These are phyloP conservation scores for Myotis daubentonii DNA, from an alignment of 2,797 vertebrate genomes.

Conservation along the genomic window DNA sequence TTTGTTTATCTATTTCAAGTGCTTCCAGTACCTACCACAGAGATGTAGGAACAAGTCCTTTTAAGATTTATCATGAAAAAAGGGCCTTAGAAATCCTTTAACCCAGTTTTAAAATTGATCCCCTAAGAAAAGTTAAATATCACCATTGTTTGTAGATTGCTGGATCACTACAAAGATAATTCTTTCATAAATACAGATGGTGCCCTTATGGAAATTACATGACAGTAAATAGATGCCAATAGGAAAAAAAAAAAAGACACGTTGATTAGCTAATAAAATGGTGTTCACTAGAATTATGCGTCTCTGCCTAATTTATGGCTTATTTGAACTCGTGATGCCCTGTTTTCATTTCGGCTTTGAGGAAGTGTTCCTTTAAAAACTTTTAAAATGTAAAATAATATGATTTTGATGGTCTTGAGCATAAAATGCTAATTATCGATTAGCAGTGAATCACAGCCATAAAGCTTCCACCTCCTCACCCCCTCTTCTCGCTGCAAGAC, in stretches of 20 bases:
- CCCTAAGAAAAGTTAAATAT: conserved; percentile 89
- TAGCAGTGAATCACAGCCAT: conserved; percentile 73
- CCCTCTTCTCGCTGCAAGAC: conserved; percentile 54
- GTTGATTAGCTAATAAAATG: conserved; percentile 86
- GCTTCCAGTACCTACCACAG: neutral
- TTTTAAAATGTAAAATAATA: conserved; percentile 83
- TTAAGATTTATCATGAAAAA: conserved; percentile 80
- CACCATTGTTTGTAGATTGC: conserved; percentile 87
- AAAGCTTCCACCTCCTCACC: conserved; percentile 58
- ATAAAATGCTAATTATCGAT: conserved; percentile 78
- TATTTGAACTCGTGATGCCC: conserved; percentile 81
- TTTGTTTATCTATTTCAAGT: conserved; percentile 64
- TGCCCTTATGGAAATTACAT: conserved; percentile 88
- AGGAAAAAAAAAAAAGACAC: conserved; percentile 78
- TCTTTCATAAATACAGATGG: conserved; percentile 90
- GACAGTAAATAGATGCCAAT: conserved; percentile 87
- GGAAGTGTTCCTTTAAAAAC: conserved; percentile 78
- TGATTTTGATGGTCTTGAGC: conserved; percentile 78
- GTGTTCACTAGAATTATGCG: conserved; percentile 76
- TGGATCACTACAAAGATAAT: conserved; percentile 89
- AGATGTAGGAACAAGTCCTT: conserved; percentile 71
- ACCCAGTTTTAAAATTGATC: conserved; percentile 86
- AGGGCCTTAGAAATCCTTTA: conserved; percentile 85
- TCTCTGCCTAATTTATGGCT: conserved; percentile 84
- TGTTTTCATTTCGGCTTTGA: conserved; percentile 80